These are phyloP conservation scores for Carassius gibelio DNA, from an alignment of 2,113 vertebrate species.

Conservation along the genomic window DNA sequence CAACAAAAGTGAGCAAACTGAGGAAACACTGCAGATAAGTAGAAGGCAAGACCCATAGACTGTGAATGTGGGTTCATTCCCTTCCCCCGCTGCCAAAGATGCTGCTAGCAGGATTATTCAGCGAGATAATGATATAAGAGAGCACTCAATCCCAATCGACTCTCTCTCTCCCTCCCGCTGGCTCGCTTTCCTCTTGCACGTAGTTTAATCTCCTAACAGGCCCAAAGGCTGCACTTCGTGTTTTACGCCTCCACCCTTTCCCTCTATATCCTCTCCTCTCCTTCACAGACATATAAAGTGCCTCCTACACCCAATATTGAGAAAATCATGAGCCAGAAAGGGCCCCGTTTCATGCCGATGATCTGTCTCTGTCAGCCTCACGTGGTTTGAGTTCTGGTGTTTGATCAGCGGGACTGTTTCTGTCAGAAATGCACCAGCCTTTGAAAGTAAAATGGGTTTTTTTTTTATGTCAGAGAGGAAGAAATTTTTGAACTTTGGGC, in stretches of 20 bases:
- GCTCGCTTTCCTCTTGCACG: neutral
- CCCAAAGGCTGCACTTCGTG: neutral
- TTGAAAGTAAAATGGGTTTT: neutral
- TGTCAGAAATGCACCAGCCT: neutral
- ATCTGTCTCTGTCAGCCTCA: neutral
- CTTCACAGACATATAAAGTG: neutral
- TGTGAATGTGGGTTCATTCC: constrained; percentile 13
- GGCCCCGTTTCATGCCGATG: neutral
- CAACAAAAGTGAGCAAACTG: neutral
- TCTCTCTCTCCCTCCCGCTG: constrained; percentile 28
- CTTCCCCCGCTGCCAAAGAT: constrained; percentile 44
- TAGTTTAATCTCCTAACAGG: neutral
- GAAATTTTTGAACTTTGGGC: neutral
- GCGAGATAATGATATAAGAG: constrained; percentile 52
- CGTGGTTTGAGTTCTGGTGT: neutral
- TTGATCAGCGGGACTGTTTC: neutral
- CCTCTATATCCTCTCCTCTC: constrained; percentile 11
- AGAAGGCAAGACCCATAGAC: neutral
- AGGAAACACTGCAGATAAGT: neutral
- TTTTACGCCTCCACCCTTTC: constrained; percentile 4
- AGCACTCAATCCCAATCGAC: constrained; percentile 46
- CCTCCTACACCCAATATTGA: constrained; percentile 24
- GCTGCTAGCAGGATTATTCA: constrained; percentile 53
- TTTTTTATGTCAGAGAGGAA: neutral
- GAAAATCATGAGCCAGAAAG: neutral